Evolutionary conservation across 1,140 invertebrate species (phyloP).

Genomic region (Habropoda laboriosa): DNA sequence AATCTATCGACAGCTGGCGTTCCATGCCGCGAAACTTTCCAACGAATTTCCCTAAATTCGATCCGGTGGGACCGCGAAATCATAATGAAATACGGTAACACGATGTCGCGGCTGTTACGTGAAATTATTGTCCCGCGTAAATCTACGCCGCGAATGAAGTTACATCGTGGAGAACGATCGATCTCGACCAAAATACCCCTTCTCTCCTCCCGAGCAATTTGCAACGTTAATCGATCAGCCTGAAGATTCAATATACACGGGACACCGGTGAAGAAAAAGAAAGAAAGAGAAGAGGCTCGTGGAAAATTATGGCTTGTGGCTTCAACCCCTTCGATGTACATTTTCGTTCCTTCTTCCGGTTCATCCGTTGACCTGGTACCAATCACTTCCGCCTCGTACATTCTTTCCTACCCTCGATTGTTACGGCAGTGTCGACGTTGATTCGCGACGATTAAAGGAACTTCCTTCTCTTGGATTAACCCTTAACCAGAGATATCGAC

Average conservation of each 20-base stretch:
- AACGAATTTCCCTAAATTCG: not conserved
- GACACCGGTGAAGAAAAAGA: not conserved
- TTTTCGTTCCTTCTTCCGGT: not conserved
- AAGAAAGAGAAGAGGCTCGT: not conserved
- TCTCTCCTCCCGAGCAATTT: constrained; percentile 1
- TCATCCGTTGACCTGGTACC: not conserved
- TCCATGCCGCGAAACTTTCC: not conserved
- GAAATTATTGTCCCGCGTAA: constrained; percentile 8
- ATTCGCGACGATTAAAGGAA: too few relatives aligned
- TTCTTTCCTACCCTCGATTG: too few relatives aligned
- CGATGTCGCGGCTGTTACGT: not conserved
- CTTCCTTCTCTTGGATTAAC: too few relatives aligned
- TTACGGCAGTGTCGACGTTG: too few relatives aligned
- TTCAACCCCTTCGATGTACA: not conserved
- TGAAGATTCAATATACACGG: constrained; percentile 2
- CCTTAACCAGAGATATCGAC: too few relatives aligned
- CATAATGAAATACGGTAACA: constrained; percentile 1
- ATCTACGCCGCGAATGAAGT: constrained; percentile 2
- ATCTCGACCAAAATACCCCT: not conserved
- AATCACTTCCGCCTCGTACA: not conserved
- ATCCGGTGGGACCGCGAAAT: not conserved
- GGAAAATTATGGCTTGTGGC: constrained; percentile 9
- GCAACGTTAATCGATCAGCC: constrained; percentile 19
- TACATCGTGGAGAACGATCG: not conserved
- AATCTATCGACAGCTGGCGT: not conserved